Evolutionary conservation across 2,797 vertebrate genomes (phyloP).

Genomic region (Sorex maritimensis): DNA sequence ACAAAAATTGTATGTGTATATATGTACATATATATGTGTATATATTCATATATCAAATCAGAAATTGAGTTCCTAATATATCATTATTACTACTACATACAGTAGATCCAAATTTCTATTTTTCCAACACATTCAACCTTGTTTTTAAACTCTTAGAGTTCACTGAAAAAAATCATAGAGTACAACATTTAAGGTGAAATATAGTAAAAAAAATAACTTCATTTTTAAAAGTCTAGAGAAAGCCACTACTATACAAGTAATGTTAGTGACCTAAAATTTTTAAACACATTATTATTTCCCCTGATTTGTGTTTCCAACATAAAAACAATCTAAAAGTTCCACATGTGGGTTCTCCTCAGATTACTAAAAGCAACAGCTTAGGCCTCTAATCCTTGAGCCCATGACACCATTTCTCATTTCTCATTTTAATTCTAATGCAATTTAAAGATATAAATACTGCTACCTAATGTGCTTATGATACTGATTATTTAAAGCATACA

Average conservation of each 20-base stretch:
- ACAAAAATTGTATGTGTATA: neutral
- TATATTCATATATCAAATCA: neutral
- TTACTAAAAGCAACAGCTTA: neutral
- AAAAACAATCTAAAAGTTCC: neutral
- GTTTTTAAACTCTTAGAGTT: neutral
- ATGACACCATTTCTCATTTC: neutral
- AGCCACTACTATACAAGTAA: neutral
- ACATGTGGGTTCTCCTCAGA: neutral
- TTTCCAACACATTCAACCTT: too few relatives aligned
- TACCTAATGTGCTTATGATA: neutral
- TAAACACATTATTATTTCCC: neutral
- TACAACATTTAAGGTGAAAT: neutral
- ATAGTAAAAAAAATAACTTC: slow-evolving; percentile 22
- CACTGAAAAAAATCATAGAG: neutral
- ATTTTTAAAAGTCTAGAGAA: neutral
- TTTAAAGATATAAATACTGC: slow-evolving; percentile 32
- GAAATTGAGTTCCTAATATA: neutral
- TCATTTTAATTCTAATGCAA: slow-evolving; percentile 48
- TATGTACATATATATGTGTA: neutral
- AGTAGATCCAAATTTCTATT: too few relatives aligned
- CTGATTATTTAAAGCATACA: neutral
- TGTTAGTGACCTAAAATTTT: neutral
- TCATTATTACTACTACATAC: neutral
- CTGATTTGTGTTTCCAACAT: neutral
- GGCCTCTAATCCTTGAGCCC: neutral